Evolutionary conservation across 2,888 invertebrate species (phyloP), one percentile per base, ranked within the genome.

Genomic region (Ochropleura plecta): DNA sequence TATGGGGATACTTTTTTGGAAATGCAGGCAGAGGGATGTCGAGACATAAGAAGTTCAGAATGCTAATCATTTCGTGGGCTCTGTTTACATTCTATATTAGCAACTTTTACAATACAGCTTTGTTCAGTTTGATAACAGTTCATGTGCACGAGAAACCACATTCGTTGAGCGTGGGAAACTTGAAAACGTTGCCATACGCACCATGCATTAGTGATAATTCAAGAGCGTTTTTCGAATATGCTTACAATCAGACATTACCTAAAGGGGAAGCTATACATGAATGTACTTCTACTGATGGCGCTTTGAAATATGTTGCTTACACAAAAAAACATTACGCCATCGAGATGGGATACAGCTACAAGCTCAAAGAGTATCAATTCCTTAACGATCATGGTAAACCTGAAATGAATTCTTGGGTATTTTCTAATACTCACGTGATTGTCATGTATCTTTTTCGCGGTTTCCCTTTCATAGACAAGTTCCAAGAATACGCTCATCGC

Each of bases 31-130:
- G 80, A 51, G 89, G 86, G 1, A 78, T 93, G 60, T 83, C 91
- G 4, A 89, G 77, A 74, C 82, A 89, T 10, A 89, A 86, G 63
- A 87, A 86, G 53, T 85, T 93, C 49, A 90, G 91, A 83, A 72
- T 81, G 0, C 78, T 94, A 12, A 86, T 93, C 44, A 70, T 92
- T 44, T 86, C 85, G 70, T 95, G 95, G 95, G 87, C 93, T 78
- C 91, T 92, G 91, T 95, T 93, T 53, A 91, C 94, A 57, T 95
- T 92, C 79, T 94, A 91, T 64, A 90, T 95, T 16, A 84, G 81
- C 5, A 93, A 87, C 76, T 94, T 95, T 82, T 95, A 94, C 74
- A 93, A 90, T 65, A 93, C 94, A 8, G 90, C 91, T 18, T 82
- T 94, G 44, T 92, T 90, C 73, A 92, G 93, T 82, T 89, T 94